Conservation (phyloP, 1,140 invertebrate species). For the Drosophila arawakana region DNA sequence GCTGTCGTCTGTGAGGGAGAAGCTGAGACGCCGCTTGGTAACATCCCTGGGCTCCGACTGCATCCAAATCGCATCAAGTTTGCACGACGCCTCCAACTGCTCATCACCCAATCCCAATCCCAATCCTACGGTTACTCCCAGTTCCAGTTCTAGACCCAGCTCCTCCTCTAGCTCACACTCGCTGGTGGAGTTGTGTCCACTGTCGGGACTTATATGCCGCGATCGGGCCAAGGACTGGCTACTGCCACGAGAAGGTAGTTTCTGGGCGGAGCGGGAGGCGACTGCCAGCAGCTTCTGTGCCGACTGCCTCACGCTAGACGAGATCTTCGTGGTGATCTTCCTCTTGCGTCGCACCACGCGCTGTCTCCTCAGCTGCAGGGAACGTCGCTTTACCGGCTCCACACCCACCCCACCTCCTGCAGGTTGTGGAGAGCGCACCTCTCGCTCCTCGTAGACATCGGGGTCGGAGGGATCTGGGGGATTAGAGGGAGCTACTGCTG, state of each 20-base stretch:
- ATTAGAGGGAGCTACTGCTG: neutral
- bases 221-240: constrained; percentile 1
- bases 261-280: constrained; percentile 44
- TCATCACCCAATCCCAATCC: constrained; percentile 42
- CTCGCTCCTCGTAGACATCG: constrained; percentile 52
- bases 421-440: constrained; percentile 49
- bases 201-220: constrained; percentile 78
- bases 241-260: constrained; percentile 22
- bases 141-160: neutral
- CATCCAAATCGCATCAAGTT: constrained; percentile 65
- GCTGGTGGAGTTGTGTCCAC: constrained; percentile 79
- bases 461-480: neutral
- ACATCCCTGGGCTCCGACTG: constrained; percentile 54
- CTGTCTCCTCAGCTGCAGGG: constrained; percentile 68
- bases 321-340: constrained; percentile 66
- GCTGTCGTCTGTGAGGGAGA: constrained; percentile 56
- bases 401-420: neutral
- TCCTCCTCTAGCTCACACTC: constrained; percentile 68
- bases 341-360: constrained; percentile 77
- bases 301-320: constrained; percentile 65
- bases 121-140: neutral
- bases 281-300: constrained; percentile 72
- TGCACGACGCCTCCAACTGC: constrained; percentile 54
- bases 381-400: constrained; percentile 35
- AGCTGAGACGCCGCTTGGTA: constrained; percentile 78